Percentiles rank a stretch among this genome's conserved stretches.
Evolutionary conservation across 2,888 invertebrate species (phyloP).

Genomic region (Agrochola lychnidis): DNA sequence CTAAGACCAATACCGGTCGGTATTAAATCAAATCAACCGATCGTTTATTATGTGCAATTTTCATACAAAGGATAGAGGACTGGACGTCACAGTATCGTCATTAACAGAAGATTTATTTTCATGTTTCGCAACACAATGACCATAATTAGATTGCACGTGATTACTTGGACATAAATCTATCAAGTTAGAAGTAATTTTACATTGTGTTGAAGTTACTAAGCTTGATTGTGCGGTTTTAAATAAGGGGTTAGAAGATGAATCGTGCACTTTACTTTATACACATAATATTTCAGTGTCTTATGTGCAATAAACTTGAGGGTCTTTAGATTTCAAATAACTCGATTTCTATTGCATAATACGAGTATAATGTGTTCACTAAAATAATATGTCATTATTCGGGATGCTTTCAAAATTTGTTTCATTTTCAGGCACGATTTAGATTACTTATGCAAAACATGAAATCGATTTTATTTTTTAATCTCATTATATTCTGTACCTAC

Average conservation of each 20-base stretch:
- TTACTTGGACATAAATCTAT: conserved; percentile 58
- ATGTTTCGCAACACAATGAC: conserved; percentile 56
- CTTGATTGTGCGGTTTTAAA: conserved; percentile 44
- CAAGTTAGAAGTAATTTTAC: conserved; percentile 40
- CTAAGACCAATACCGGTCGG: conserved; percentile 68
- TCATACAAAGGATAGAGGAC: conserved; percentile 69
- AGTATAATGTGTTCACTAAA: not conserved
- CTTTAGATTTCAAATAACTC: not conserved
- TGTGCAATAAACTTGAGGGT: not conserved
- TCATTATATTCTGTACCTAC: conserved; percentile 12
- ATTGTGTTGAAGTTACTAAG: conserved; percentile 32
- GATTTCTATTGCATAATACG: not conserved
- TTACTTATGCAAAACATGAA: conserved; percentile 47
- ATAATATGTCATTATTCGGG: not conserved
- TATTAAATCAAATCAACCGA: conserved; percentile 67
- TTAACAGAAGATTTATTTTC: conserved; percentile 61
- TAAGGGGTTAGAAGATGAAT: conserved; percentile 13
- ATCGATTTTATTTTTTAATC: conserved; percentile 24
- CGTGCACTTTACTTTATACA: conserved; percentile 16
- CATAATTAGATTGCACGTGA: conserved; percentile 56
- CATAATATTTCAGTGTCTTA: conserved; percentile 23
- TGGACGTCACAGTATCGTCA: conserved; percentile 54
- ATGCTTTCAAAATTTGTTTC: conserved; percentile 2
- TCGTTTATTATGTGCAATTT: conserved; percentile 70
- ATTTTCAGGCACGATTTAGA: conserved; percentile 13